Conservation (phyloP, 2,797 vertebrate species). For the Cossypha dichroa region DNA sequence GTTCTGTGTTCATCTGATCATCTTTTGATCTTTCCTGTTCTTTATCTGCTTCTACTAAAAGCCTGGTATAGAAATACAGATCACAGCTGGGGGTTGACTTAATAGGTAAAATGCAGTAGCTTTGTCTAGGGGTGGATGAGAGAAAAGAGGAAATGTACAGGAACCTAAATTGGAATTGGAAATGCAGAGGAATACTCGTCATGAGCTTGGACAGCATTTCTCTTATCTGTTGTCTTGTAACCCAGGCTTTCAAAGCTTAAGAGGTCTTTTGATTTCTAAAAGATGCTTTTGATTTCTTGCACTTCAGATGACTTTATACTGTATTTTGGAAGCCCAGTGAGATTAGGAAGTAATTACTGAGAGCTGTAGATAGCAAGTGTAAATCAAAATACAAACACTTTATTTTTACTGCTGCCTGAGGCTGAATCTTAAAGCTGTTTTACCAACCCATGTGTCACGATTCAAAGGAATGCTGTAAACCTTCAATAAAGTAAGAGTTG, state of each 20-base stretch:
- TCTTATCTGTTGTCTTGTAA: background rate
- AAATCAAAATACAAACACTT: conserved; percentile 29
- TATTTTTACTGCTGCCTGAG: conserved; percentile 8
- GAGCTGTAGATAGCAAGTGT: background rate
- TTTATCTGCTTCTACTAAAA: background rate
- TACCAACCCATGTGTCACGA: background rate
- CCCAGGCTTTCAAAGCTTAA: conserved; percentile 19
- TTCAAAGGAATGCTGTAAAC: background rate
- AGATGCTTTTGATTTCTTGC: conserved; percentile 31
- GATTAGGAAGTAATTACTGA: conserved; percentile 26
- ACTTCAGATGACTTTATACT: background rate
- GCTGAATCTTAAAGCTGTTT: background rate
- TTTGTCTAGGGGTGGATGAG: background rate
- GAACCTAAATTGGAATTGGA: background rate
- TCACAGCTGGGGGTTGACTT: background rate
- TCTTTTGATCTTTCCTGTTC: background rate
- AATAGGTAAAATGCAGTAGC: background rate
- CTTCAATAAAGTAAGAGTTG: background rate
- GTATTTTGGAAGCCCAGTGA: background rate
- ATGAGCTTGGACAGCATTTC: background rate
- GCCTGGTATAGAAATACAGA: background rate
- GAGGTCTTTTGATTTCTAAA: conserved; percentile 38
- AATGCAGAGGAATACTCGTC: background rate
- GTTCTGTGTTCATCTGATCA: background rate
- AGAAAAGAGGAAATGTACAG: background rate